Base-by-base conservation (phyloP, 1,140 invertebrate genomes). In the Pseudoatta argentina region DNA sequence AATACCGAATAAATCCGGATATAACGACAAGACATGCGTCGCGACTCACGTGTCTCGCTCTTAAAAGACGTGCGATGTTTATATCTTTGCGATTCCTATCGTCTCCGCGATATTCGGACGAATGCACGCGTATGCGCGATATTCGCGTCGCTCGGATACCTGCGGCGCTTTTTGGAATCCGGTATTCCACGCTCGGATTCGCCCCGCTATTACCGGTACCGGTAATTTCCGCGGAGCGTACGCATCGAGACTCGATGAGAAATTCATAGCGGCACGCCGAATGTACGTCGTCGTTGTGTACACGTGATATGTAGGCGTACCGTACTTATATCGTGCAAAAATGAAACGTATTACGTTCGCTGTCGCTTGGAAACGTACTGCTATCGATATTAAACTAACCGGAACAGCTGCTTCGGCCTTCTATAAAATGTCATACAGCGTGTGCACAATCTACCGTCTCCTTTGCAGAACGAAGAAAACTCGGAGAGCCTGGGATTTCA, bases 371-470 rank as follows among this genome's bases (percentile, higher is more conserved):
- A 16, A 27, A 64, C n/a, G 6, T 39, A 39, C 6, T 16, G 44
- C 39, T 21, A 51, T 78, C 61, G 76, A 79, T 79, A 78, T 79
- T 79, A 79, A 79, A 79, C 27, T 53, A 79, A 79, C 21, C 61
- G 76, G 44, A 79, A 67, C 44, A 79, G 61, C 39, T 79, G 61
- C 5, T 30, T 34, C 76, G 59, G n/a, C 24, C 24, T 78, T 34
- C 27, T 51, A 53, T 51, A 64, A 78, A 78, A 39, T n/a, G 27
- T 66, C 76, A 44, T 2, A 27, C 61, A 53, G 6, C 18, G 27
- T 21, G 76, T 51, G 39, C 59, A 61, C 59, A 18, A 16, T 77
- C 61, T 24, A 30, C 18, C 27, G 3, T 4, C 7, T 48, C 44
- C 61, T 34, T 67, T 21, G 16, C 18, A 30, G 44, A 7, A 24